Evolutionary conservation across 2,888 invertebrate genomes (phyloP).

Genomic region (Leucania comma): DNA sequence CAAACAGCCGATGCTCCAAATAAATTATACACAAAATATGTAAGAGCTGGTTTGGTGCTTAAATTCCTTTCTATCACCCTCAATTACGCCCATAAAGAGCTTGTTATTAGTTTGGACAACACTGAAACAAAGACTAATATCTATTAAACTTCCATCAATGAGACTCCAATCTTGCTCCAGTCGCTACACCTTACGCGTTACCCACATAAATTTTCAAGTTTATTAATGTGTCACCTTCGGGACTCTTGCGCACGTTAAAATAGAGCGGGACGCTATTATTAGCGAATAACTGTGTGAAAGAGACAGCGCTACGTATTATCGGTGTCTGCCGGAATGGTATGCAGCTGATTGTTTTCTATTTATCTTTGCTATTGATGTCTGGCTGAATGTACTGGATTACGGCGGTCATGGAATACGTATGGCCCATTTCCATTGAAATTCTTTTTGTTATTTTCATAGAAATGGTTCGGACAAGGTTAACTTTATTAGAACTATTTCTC

Average conservation of each 20-base stretch:
- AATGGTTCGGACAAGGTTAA: neutral
- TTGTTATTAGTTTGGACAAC: neutral
- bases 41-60: neutral
- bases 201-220: conserved; percentile 68
- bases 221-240: conserved; percentile 80
- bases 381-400: conserved; percentile 45
- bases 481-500: neutral
- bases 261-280: conserved; percentile 77
- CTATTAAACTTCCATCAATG: conserved; percentile 55
- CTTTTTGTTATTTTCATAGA: conserved; percentile 6
- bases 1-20: neutral
- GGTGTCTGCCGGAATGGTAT: conserved; percentile 57
- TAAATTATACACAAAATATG: neutral
- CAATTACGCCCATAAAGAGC: neutral
- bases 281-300: conserved; percentile 68
- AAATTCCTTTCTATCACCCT: neutral
- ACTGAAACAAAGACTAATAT: conserved; percentile 6
- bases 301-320: conserved; percentile 64
- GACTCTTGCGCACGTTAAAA: conserved; percentile 71
- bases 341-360: conserved; percentile 63
- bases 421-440: conserved; percentile 45
- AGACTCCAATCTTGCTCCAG: conserved; percentile 21
- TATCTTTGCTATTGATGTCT: conserved; percentile 60
- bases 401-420: conserved; percentile 49
- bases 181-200: conserved; percentile 47